These are phyloP conservation scores for Brachionus paranguensis DNA, from an alignment of 1,140 invertebrate genomes.

Conservation along the genomic window DNA sequence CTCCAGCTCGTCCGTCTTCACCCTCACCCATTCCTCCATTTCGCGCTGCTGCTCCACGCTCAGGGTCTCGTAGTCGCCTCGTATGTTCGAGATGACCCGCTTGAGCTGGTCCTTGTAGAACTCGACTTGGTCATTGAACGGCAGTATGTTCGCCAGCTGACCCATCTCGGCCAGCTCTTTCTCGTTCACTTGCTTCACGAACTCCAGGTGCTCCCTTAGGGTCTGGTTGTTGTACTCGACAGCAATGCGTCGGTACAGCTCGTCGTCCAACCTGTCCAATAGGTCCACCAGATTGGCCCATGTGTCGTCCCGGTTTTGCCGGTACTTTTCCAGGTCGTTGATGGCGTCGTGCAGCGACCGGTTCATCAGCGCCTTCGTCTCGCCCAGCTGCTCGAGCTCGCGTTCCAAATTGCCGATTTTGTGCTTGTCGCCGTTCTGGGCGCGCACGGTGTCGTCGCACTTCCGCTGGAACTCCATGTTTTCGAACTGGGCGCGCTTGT, in stretches of 20 bases:
- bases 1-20: background rate
- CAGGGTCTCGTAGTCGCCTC: background rate
- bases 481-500: slow-evolving; percentile 8
- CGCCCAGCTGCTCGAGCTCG: background rate
- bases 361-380: background rate
- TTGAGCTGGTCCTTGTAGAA: slow-evolving; percentile 38
- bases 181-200: slow-evolving; percentile 28
- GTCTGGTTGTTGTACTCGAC: slow-evolving; percentile 37
- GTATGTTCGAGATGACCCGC: background rate
- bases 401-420: slow-evolving; percentile 7
- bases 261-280: slow-evolving; percentile 4
- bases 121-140: slow-evolving; percentile 39
- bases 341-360: background rate
- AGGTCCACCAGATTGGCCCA: background rate
- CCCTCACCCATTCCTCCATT: slow-evolving; percentile 34
- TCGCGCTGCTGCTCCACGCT: slow-evolving; percentile 1
- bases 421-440: background rate
- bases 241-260: background rate
- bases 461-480: slow-evolving; percentile 17
- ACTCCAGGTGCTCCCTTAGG: slow-evolving; percentile 7
- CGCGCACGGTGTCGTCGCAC: background rate
- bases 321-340: background rate
- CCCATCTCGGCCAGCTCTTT: slow-evolving; percentile 11
- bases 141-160: slow-evolving; percentile 4
- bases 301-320: background rate